A percentile compares a stretch with the other conserved stretches of the same genome.
Evolutionary conservation across 2,797 vertebrate genomes (phyloP).

Genomic region (Knipowitschia caucasica): DNA sequence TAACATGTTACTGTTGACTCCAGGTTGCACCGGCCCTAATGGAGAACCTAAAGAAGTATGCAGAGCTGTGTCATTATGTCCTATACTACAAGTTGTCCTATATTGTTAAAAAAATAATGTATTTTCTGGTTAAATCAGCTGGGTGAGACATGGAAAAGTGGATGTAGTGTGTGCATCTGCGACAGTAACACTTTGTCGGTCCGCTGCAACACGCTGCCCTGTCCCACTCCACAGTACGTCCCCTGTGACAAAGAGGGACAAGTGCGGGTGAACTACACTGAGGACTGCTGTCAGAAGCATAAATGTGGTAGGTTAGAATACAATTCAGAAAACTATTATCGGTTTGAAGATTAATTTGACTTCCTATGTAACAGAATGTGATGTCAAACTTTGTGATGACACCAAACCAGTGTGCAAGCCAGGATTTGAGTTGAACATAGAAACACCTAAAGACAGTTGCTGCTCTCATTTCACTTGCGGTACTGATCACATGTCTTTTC

Average conservation of each 20-base stretch:
- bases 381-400: slow-evolving; percentile 44
- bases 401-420: slow-evolving; percentile 34
- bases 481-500: slow-evolving; percentile 45
- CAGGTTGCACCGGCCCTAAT: slow-evolving; percentile 80
- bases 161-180: slow-evolving; percentile 80
- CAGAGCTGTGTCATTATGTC: not conserved
- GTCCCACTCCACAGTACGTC: slow-evolving; percentile 28
- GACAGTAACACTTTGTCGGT: slow-evolving; percentile 48
- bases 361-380: slow-evolving; percentile 58
- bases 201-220: slow-evolving; percentile 61
- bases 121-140: slow-evolving; percentile 57
- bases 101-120: not conserved
- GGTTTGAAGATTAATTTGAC: not conserved
- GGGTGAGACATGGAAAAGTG: slow-evolving; percentile 77
- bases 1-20: slow-evolving; percentile 23
- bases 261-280: slow-evolving; percentile 31
- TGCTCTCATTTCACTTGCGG: slow-evolving; percentile 67
- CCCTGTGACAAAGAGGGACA: slow-evolving; percentile 64
- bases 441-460: slow-evolving; percentile 47
- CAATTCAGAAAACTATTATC: not conserved
- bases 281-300: slow-evolving; percentile 75
- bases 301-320: slow-evolving; percentile 62
- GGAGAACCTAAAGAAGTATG: slow-evolving; percentile 75
- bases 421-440: slow-evolving; percentile 46
- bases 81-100: too few relatives aligned